Conservation (phyloP, 2,888 invertebrate genomes). For the Eubasilissa splendida region DNA sequence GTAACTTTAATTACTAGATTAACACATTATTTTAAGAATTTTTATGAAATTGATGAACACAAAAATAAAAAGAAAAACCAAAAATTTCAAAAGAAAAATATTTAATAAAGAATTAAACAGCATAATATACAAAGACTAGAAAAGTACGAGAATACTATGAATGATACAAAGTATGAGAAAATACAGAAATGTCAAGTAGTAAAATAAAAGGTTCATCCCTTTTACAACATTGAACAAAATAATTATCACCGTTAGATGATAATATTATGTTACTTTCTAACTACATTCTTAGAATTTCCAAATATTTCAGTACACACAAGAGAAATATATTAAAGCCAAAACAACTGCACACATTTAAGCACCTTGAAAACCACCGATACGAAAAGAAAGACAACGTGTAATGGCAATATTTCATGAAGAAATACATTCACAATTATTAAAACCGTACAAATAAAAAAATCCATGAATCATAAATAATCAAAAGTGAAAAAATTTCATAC, state of each 20-base stretch:
- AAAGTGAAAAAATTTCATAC: conserved; percentile 35
- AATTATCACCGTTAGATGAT: background rate
- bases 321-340: conserved; percentile 26
- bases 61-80: conserved; percentile 11
- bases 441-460: conserved; percentile 17
- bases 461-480: conserved; percentile 26
- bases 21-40: too few species aligned
- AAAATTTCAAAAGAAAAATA: conserved; percentile 5
- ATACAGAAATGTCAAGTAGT: background rate
- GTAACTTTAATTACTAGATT: too few species aligned
- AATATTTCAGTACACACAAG: conserved; percentile 5
- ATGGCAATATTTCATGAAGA: background rate
- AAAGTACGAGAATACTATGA: background rate
- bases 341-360: conserved; percentile 27
- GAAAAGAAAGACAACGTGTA: background rate
- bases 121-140: conserved; percentile 11
- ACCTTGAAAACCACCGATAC: conserved; percentile 31
- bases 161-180: background rate
- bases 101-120: background rate
- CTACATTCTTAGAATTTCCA: background rate
- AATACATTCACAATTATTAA: background rate
- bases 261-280: background rate
- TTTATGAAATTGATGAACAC: background rate
- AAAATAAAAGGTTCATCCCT: too few species aligned
- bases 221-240: too few species aligned